Conservation (phyloP, 2,113 vertebrate species). For the Nothobranchius furzeri region DNA sequence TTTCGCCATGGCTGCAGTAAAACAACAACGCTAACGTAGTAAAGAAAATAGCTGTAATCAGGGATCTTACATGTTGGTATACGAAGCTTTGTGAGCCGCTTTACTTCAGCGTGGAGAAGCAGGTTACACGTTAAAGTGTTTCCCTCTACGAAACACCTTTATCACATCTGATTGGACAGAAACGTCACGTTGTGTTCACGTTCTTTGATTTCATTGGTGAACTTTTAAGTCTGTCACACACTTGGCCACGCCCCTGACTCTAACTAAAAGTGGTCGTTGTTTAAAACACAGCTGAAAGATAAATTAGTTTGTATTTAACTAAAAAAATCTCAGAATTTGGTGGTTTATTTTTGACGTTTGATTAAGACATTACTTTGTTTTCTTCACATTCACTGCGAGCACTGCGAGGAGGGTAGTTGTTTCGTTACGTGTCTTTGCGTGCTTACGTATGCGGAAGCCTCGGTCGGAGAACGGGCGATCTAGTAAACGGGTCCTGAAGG, state of each 20-base stretch:
- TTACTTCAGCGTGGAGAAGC: conserved; percentile 19
- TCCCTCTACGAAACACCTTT: too few species aligned
- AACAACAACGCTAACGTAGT: not conserved
- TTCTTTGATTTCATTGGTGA: conserved; percentile 49
- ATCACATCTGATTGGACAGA: conserved; percentile 33
- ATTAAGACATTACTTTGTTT: too few species aligned
- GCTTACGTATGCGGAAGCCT: conserved; percentile 77
- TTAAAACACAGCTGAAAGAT: not conserved
- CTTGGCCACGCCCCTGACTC: not conserved
- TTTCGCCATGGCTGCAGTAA: not conserved
- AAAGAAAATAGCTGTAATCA: not conserved
- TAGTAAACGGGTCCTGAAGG: conserved; percentile 43
- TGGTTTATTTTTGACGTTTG: too few species aligned
- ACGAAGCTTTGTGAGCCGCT: not conserved
- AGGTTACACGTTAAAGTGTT: not conserved
- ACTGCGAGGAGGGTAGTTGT: not conserved
- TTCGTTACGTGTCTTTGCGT: conserved; percentile 65
- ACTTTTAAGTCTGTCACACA: conserved; percentile 21
- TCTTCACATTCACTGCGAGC: not conserved
- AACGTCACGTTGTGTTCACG: not conserved
- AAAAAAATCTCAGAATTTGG: not conserved
- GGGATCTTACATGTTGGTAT: conserved; percentile 65
- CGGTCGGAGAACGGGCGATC: conserved; percentile 42
- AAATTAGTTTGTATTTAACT: not conserved
- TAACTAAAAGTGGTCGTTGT: conserved; percentile 44